Conservation (phyloP, 2,888 invertebrate species). For the Malthinus flaveolus region DNA sequence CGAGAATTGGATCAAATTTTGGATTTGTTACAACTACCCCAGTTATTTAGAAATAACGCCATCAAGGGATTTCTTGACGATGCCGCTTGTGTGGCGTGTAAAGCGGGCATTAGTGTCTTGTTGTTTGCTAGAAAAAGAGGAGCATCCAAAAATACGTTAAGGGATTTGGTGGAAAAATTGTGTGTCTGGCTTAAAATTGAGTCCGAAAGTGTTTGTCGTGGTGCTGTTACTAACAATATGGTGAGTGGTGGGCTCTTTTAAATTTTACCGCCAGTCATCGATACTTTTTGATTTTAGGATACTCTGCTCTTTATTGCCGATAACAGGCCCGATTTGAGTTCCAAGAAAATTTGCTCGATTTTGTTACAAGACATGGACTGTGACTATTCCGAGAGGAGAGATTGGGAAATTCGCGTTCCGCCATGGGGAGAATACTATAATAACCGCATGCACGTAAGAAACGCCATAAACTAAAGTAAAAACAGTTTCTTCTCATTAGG, state of each 20-base stretch:
- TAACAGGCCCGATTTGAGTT: slow-evolving; percentile 57
- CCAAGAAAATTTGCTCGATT: slow-evolving; percentile 60
- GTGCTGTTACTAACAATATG: neutral
- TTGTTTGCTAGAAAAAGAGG: neutral
- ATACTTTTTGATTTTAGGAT: slow-evolving; percentile 52
- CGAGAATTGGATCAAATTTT: neutral
- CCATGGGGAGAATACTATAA: neutral
- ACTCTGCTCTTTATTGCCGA: slow-evolving; percentile 63
- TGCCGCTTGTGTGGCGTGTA: neutral
- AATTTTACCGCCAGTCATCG: neutral
- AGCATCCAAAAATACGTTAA: neutral
- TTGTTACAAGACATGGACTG: slow-evolving; percentile 56
- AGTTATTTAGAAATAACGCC: neutral
- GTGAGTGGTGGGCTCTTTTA: neutral
- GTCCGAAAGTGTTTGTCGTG: neutral
- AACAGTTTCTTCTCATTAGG: no score
- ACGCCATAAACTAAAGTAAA: no score
- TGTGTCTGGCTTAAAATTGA: neutral
- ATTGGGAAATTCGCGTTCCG: slow-evolving; percentile 41
- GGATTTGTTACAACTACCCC: neutral
- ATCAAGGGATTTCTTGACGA: neutral
- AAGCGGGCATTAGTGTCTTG: neutral
- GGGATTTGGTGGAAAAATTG: neutral
- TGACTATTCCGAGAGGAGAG: slow-evolving; percentile 16
- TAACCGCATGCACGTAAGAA: neutral